These are phyloP conservation scores for Halcyon smyrnensis DNA, from an alignment of 2,797 vertebrate genomes.

Conservation along the genomic window DNA sequence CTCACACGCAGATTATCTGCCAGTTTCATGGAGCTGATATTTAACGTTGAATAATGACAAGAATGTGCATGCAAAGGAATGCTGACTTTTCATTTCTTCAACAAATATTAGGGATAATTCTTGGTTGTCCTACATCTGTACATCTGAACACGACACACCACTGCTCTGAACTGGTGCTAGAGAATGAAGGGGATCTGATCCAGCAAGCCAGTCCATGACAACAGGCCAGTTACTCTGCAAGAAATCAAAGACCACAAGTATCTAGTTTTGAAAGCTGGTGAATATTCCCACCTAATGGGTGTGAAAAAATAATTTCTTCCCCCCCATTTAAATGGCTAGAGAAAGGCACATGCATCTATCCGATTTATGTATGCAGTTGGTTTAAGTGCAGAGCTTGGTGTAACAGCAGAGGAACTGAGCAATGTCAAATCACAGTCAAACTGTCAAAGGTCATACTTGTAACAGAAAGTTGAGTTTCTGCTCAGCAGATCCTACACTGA, in stretches of 20 bases:
- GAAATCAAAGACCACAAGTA: background rate
- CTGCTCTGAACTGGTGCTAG: background rate
- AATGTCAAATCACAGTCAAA: background rate
- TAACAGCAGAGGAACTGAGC: background rate
- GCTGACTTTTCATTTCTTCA: background rate
- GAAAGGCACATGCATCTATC: background rate
- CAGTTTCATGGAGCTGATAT: background rate
- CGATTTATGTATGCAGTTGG: background rate
- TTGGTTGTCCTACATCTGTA: background rate
- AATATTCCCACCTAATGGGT: background rate
- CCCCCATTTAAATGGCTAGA: background rate
- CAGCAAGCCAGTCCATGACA: background rate
- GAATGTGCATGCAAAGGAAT: background rate
- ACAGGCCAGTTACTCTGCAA: background rate
- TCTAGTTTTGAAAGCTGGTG: background rate
- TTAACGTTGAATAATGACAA: background rate
- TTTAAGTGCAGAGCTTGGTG: background rate
- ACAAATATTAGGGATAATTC: background rate
- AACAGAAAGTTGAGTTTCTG: background rate
- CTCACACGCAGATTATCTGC: background rate
- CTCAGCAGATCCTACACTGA: background rate
- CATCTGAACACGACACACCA: background rate
- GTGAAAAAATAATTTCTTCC: background rate
- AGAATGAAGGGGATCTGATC: background rate
- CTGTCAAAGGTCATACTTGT: background rate